Base-by-base conservation (phyloP, 92 coral and sea anemone species). In the Diadumene lineata region DNA sequence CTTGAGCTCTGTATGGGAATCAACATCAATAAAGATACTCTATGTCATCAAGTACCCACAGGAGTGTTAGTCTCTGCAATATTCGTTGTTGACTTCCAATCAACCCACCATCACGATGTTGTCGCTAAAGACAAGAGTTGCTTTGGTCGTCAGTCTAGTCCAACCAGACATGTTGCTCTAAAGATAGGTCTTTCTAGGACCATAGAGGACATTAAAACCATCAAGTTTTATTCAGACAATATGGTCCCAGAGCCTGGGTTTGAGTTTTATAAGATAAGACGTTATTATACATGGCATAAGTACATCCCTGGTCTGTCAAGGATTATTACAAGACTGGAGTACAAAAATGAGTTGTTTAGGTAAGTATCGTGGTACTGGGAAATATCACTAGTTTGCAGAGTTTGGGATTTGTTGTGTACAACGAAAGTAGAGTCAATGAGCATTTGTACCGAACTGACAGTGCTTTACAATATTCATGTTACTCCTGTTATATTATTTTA, bases 271-370 rank as follows among this genome's bases (percentile, higher is more conserved):
- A 51, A 66, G 33, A 69, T 85, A 28, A 50, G 73, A 68, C 80
- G 90, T 56, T 86, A 85, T 60, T 85, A 80, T 79, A 85, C 87
- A 0, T 85, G 90, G 86, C 90, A 81, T 23, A 85, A 79, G 72
- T 46, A 4, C 29, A 75, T 68, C 48, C 21, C 71, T 15, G 85
- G 82, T 48, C 60, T 79, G 32, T 56, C 76, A 11, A 76, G 89
- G 46, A 74, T 85, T 17, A 70, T 85, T 1, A 81, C 85, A 4
- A 79, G 81, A 50, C 66, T 84, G 48, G 86, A 82, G 67, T 57
- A 82, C 53, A 68, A 78, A 53, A 69, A 69, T 29, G 75, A 50
- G 13, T 25, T 69, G 34, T 67, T 67, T 6, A 66, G 77, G 56
- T 79, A 70, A 60, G 81, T 73, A 23, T 73, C 79, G 1, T 38